These are phyloP conservation scores for Oceanodroma tethys DNA, from an alignment of 2,113 vertebrate species.

Conservation along the genomic window DNA sequence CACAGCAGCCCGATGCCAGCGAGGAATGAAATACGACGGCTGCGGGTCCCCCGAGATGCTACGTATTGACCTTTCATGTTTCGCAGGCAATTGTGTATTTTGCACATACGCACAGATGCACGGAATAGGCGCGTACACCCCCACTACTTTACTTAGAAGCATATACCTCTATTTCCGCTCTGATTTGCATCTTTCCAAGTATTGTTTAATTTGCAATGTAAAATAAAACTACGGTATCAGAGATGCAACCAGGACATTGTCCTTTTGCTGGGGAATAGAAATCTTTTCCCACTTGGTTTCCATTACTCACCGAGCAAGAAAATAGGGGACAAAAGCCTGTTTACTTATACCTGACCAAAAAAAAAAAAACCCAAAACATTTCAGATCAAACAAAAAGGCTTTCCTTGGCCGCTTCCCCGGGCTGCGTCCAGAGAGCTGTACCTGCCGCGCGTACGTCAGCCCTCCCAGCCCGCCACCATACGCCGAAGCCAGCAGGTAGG, in stretches of 20 bases:
- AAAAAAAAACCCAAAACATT: neutral
- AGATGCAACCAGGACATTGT: neutral
- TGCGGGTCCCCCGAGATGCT: neutral
- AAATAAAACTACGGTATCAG: neutral
- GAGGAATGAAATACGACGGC: neutral
- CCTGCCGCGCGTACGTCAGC: neutral
- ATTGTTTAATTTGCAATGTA: conserved; percentile 47
- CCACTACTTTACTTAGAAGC: neutral
- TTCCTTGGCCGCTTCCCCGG: neutral
- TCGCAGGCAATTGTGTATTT: neutral
- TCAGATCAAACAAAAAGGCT: neutral
- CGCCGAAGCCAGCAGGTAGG: neutral
- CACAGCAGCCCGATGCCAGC: neutral
- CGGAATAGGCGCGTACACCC: neutral
- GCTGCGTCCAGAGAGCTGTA: neutral
- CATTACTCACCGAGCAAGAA: neutral
- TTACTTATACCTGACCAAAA: neutral
- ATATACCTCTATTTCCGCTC: neutral
- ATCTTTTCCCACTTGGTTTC: neutral
- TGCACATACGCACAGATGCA: neutral
- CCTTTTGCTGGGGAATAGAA: neutral
- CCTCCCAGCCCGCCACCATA: neutral
- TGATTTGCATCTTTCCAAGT: conserved; percentile 51
- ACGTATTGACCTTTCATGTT: neutral
- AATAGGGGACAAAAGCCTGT: neutral